Evolutionary conservation across 2,888 invertebrate genomes (phyloP), one percentile per base, ranked within the genome.

Genomic region (Synergus umbraculus): DNA sequence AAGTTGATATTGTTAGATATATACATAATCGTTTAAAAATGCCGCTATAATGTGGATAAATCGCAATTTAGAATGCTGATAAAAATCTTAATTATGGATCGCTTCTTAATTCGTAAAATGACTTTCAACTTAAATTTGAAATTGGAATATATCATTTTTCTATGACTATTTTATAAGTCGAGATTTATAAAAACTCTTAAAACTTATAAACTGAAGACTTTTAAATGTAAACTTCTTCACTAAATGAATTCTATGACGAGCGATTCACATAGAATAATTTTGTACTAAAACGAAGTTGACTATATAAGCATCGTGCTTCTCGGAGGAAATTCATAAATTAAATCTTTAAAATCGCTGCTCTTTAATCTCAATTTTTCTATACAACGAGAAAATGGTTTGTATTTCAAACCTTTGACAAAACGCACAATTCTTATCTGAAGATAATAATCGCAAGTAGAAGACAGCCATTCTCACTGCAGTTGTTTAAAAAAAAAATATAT

Each of bases 381-480:
- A 63, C 60, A 13, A 60, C 29, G 22, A 29, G 12, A 63, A 29
- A 29, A 63, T n/a, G 63, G 29, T 29, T 63, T 63, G 7, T 9
- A 18, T 18, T 58, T 58, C 9, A 58, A 58, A 18, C 18, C 58
- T 58, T 13, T 58, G 4, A 29, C 2, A 29, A 10, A 63, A 63
- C 29, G 22, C 63, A 22, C 63, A 29, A 63, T 63, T 29, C 22
- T 63, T 29, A 63, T 63, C 13, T 63, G 5, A 63, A 63, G 63
- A 63, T 29, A 29, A 22, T 29, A 63, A 29, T 63, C 29, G 29
- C 13, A 63, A 18, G 7, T 29, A 54, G n/a, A 2, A 63, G 29
- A 63, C 63, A 63, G 63, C 63, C 63, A 63, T 63, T 63, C 63
- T 63, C 63, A 63, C 63, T 63, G 63, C 63, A 63, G 13, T 29